Percentiles rank a stretch among this genome's conserved stretches.
These are phyloP conservation scores for Syngnathus rostellatus DNA, from an alignment of 2,797 vertebrate species.

Conservation along the genomic window DNA sequence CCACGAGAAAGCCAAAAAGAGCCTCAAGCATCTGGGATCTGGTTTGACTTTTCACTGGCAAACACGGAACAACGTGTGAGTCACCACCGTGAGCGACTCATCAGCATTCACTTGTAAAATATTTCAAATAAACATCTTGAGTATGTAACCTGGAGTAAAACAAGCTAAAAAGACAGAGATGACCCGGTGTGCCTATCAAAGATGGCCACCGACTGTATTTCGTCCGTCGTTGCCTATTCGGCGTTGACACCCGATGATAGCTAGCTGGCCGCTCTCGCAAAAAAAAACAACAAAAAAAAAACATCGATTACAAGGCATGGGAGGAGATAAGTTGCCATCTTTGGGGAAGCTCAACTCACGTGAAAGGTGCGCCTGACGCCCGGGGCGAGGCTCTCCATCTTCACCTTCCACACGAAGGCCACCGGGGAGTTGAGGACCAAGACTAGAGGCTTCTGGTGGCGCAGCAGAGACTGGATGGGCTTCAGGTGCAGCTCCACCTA, in stretches of 20 bases:
- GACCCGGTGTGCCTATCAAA: not conserved
- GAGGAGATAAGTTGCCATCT: not conserved
- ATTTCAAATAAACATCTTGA: not conserved
- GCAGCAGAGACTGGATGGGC: conserved; percentile 82
- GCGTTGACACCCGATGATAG: not conserved
- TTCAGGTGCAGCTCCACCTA: conserved; percentile 87
- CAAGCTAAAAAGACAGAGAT: not conserved
- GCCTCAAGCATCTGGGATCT: not conserved
- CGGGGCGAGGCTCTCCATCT: conserved; percentile 79
- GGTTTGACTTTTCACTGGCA: not conserved
- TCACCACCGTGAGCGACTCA: not conserved
- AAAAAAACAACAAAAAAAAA: not conserved
- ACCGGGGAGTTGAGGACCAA: conserved; percentile 88
- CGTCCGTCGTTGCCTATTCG: not conserved
- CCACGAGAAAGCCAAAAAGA: conserved; percentile 1
- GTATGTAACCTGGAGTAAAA: not conserved
- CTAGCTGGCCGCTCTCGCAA: not conserved
- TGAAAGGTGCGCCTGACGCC: conserved; percentile 79
- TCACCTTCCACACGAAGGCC: conserved; percentile 83
- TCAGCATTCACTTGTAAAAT: not conserved
- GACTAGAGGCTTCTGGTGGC: conserved; percentile 86
- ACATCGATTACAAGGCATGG: not conserved
- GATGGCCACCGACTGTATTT: not conserved
- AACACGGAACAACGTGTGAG: not conserved
- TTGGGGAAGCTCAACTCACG: conserved; percentile 71